Evolutionary conservation across 1,140 invertebrate genomes (phyloP).

Genomic region (Calliphora vicina): DNA sequence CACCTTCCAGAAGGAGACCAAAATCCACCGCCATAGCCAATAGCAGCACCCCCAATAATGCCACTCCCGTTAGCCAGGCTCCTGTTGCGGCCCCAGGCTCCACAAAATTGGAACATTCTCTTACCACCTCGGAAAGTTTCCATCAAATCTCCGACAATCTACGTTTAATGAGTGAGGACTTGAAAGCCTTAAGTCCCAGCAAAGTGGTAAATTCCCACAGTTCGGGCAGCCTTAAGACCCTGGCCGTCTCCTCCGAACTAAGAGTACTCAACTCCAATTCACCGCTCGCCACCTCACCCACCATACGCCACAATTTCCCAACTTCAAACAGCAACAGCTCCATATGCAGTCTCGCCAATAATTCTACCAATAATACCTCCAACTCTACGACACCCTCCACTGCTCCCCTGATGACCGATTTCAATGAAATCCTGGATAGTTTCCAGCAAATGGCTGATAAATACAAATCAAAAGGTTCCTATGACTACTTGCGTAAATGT

Average conservation of each 20-base stretch:
- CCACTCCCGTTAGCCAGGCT: background rate
- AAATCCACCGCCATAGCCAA: constrained; percentile 48
- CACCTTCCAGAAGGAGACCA: constrained; percentile 50
- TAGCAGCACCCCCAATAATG: background rate
- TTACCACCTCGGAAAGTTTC: constrained; percentile 60
- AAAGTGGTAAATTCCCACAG: constrained; percentile 50
- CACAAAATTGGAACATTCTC: constrained; percentile 48
- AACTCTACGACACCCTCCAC: constrained; percentile 58
- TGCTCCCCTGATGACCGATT: constrained; percentile 56
- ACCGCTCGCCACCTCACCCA: constrained; percentile 48
- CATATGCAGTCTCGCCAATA: constrained; percentile 21
- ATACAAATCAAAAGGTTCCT: constrained; percentile 62
- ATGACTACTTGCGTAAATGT: constrained; percentile 62
- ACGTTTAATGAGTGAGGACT: constrained; percentile 60
- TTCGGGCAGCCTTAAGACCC: constrained; percentile 49
- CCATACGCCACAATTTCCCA: background rate
- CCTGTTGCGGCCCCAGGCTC: background rate
- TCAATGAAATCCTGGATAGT: constrained; percentile 61
- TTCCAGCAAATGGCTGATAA: constrained; percentile 62
- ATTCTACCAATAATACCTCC: constrained; percentile 38
- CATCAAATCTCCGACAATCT: constrained; percentile 62
- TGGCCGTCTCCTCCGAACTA: constrained; percentile 46
- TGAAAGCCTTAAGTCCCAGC: constrained; percentile 60
- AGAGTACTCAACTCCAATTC: constrained; percentile 54
- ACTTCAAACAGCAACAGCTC: constrained; percentile 20